A percentile compares a stretch with the other conserved stretches of the same genome.
phyloP scores from a whole-genome alignment of 2,888 invertebrate species.

The Orchestes rusci region DNA sequence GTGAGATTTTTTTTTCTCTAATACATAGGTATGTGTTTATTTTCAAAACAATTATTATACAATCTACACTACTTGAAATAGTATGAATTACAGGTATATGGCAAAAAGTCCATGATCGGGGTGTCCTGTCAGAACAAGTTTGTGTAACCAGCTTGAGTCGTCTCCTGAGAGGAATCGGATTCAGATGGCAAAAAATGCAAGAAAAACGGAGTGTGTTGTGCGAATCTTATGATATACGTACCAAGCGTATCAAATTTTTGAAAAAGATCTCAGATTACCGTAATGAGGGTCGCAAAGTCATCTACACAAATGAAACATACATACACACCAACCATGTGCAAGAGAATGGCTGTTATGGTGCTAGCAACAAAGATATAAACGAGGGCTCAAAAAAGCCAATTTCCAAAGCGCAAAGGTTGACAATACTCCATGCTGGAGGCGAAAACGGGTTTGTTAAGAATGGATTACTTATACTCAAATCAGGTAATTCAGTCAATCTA shows the following conservation, averaged over 20 bases:
- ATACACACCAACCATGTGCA: constrained; percentile 7
- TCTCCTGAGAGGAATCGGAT: constrained; percentile 3
- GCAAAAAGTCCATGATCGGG: constrained; percentile 1
- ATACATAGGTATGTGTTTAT: too few relatives aligned
- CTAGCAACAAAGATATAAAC: constrained; percentile 8
- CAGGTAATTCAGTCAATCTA: constrained; percentile 8
- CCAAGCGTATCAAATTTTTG: constrained; percentile 3
- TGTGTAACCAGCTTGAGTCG: constrained; percentile 1
- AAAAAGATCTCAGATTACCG: constrained; percentile 6
- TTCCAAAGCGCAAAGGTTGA: constrained; percentile 26
- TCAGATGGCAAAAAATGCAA: constrained; percentile 3
- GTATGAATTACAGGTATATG: too few relatives aligned
- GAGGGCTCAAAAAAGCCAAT: constrained; percentile 25
- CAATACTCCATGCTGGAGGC: constrained; percentile 13
- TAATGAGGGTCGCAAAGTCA: constrained; percentile 2
- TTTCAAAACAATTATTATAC: too few relatives aligned
- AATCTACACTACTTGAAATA: too few relatives aligned
- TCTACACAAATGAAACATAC: constrained; percentile 6
- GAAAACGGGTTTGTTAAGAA: constrained; percentile 6
- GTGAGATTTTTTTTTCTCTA: too few relatives aligned
- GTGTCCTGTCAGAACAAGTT: background rate
- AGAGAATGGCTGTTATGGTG: background rate
- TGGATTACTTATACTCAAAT: constrained; percentile 9
- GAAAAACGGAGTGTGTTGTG: background rate
- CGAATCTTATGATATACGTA: too few relatives aligned